phyloP scores from a whole-genome alignment of 2,113 vertebrate genomes.

The Tychaedon coryphoeus region DNA sequence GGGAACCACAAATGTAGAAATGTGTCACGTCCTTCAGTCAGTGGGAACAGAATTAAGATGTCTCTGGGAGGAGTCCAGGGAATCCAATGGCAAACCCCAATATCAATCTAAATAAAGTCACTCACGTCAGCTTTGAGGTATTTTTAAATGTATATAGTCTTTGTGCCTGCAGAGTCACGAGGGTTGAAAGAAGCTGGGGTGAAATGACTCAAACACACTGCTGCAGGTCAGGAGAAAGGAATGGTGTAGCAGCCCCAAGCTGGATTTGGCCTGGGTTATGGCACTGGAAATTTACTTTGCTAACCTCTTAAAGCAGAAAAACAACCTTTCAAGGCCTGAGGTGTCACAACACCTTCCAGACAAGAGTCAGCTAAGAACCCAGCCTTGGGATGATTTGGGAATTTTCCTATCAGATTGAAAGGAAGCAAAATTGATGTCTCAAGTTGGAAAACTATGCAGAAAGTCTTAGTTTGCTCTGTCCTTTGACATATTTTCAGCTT shows the following conservation, averaged over 20 bases:
- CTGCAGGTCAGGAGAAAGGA: not conserved
- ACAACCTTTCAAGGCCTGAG: not conserved
- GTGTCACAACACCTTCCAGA: not conserved
- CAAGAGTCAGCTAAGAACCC: not conserved
- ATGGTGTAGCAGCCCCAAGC: not conserved
- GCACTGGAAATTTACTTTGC: not conserved
- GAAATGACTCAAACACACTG: not conserved
- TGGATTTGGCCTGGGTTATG: not conserved
- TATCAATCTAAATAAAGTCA: not conserved
- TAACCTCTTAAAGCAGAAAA: not conserved
- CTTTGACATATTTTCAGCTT: conserved; percentile 31
- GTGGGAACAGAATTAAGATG: not conserved
- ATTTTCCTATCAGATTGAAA: not conserved
- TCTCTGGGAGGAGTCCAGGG: not conserved
- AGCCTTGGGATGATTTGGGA: not conserved
- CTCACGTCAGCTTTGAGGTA: not conserved
- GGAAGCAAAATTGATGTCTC: not conserved
- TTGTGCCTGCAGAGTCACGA: not conserved
- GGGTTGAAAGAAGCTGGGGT: not conserved
- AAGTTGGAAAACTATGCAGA: not conserved
- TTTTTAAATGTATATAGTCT: not conserved
- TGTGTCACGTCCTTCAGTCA: not conserved
- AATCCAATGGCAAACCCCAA: not conserved
- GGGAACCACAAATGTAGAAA: not conserved
- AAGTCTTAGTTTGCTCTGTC: not conserved